Percentiles rank a stretch among this genome's conserved stretches.
Evolutionary conservation across 2,888 invertebrate genomes (phyloP).

Genomic region (Crematogaster levior): DNA sequence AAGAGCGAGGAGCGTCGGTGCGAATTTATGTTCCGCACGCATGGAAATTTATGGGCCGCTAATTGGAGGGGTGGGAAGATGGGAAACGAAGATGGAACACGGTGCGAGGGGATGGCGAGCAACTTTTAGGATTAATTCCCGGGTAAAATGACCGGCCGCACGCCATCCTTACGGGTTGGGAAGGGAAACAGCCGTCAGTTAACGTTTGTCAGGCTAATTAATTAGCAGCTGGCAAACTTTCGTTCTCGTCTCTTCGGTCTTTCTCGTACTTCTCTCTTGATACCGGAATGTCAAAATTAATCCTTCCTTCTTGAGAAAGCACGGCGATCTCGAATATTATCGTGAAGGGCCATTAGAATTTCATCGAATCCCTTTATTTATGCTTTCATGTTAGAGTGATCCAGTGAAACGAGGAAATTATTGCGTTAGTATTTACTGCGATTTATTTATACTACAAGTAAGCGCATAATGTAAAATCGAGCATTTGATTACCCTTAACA

Average conservation of each 20-base stretch:
- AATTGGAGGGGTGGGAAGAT: slow-evolving; percentile 62
- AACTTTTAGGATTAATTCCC: slow-evolving; percentile 63
- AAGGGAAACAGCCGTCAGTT: slow-evolving; percentile 30
- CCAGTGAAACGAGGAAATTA: background rate
- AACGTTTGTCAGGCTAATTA: slow-evolving; percentile 80
- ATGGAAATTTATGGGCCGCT: slow-evolving; percentile 66
- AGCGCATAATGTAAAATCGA: background rate
- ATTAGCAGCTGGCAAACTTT: slow-evolving; percentile 79
- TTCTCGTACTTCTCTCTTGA: background rate
- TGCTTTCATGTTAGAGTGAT: background rate
- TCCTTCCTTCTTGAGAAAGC: slow-evolving; percentile 3
- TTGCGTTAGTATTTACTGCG: background rate
- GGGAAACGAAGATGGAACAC: background rate
- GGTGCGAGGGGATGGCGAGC: background rate
- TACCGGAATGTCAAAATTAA: slow-evolving; percentile 19
- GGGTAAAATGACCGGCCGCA: slow-evolving; percentile 54
- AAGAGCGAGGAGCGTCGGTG: slow-evolving; percentile 23
- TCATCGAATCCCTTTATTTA: background rate
- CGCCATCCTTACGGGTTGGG: slow-evolving; percentile 21
- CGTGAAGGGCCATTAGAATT: background rate
- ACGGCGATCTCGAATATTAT: background rate
- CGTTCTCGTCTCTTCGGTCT: slow-evolving; percentile 2
- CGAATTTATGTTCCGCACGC: slow-evolving; percentile 57
- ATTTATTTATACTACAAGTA: slow-evolving; percentile 1
- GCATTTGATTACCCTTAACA: background rate